Base-by-base conservation (phyloP, 2,888 invertebrate species). In the Nezara viridula region DNA sequence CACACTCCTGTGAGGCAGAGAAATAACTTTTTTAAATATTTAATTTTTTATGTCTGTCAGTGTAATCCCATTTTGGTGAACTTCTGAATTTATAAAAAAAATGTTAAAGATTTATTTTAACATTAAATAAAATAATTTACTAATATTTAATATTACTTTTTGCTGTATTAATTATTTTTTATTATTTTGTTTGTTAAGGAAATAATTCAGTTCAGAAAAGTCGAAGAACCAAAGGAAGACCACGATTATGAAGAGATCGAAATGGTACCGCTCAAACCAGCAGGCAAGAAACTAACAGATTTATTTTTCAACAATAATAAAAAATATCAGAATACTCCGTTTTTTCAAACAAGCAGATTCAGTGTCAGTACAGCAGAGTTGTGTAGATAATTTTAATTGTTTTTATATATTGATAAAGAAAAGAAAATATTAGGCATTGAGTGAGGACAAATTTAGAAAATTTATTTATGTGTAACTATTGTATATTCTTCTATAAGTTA, bases 141-240 rank as follows among this genome's bases (percentile, higher is more conserved):
- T 4, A 50, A 21, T 7, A n/a, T n/a, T n/a, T n/a, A n/a, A n/a
- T n/a, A n/a, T n/a, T n/a, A n/a, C n/a, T n/a, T n/a, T n/a, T n/a
- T n/a, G n/a, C n/a, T n/a, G n/a, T n/a, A n/a, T n/a, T n/a, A n/a
- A n/a, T n/a, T n/a, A n/a, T n/a, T n/a, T 24, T 3, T 52, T 27
- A 27, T 27, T 40, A 40, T n/a, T n/a, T n/a, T n/a, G n/a, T n/a
- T n/a, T n/a, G n/a, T n/a, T n/a, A n/a, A 81, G 81, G 81, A 81
- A 81, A 81, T 44, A 40, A 47, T 81, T 12, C 81, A 81, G n/a
- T 81, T 81, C 44, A 81, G 12, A n/a, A 81, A 40, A 81, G 81
- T 47, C 40, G 81, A 81, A 81, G 81, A 81, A 4, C 44, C 81
- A n/a, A 81, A 81, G 44, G 81, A 81, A 12, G 81, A 81, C 44